phyloP scores from a whole-genome alignment of 1,140 invertebrate genomes.

The Zaprionus ornatus region DNA sequence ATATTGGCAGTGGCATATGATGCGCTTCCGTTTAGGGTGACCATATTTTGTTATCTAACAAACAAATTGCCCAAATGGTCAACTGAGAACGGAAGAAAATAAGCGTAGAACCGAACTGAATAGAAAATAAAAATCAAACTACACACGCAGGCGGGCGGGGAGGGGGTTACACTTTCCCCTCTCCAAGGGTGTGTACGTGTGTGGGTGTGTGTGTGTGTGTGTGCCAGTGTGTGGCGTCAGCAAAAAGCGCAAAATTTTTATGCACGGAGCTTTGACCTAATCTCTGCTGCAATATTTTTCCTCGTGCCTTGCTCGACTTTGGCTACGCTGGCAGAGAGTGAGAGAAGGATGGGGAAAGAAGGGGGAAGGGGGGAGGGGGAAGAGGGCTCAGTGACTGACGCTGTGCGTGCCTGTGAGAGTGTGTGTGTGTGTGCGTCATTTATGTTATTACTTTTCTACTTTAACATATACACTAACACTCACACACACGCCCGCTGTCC shows the following conservation, averaged over 20 bases:
- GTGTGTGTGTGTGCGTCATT: constrained; percentile 60
- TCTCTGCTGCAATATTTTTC: constrained; percentile 79
- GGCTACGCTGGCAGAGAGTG: constrained; percentile 12
- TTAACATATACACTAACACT: constrained; percentile 40
- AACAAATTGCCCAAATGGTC: neutral
- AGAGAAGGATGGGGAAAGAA: neutral
- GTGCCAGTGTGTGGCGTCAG: constrained; percentile 55
- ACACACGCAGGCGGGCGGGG: neutral
- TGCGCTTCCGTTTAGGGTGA: neutral
- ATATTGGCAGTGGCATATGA: neutral
- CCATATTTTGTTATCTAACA: neutral
- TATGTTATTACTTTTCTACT: constrained; percentile 76
- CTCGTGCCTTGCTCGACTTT: constrained; percentile 56
- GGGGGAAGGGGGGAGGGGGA: neutral
- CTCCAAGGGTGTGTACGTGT: too few species aligned
- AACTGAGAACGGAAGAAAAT: neutral
- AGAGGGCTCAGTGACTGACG: neutral
- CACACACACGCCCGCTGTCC: neutral
- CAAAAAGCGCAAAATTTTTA: constrained; percentile 55
- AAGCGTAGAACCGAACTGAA: neutral
- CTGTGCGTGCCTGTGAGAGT: constrained; percentile 20
- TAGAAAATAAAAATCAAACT: constrained; percentile 25
- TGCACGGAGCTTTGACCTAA: constrained; percentile 80
- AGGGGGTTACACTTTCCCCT: neutral
- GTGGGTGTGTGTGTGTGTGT: neutral